phyloP scores from a whole-genome alignment of 1,140 invertebrate genomes.

The Batillaria attramentaria region DNA sequence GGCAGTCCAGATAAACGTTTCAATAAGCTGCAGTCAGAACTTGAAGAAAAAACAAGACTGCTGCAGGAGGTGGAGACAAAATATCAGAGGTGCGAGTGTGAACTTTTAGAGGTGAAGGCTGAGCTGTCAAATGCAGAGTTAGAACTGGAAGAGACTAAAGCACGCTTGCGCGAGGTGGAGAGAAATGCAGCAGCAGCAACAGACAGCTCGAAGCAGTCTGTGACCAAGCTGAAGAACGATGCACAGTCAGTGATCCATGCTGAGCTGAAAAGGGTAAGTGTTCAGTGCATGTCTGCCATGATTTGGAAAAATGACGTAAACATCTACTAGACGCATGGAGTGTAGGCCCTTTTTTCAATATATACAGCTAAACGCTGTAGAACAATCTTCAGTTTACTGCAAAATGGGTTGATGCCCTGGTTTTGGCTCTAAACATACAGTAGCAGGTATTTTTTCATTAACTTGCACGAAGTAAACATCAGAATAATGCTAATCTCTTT shows the following conservation, averaged over 20 bases:
- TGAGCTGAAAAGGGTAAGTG: conserved; percentile 23
- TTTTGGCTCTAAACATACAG: too few relatives aligned
- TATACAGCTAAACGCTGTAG: too few relatives aligned
- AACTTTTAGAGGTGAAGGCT: conserved; percentile 23
- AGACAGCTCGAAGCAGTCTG: not conserved
- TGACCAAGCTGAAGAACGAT: not conserved
- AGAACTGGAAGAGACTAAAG: conserved; percentile 22
- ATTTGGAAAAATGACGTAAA: too few relatives aligned
- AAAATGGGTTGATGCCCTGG: too few relatives aligned
- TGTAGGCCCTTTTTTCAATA: too few relatives aligned
- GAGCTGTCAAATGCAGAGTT: conserved; percentile 10
- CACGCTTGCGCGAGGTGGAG: not conserved
- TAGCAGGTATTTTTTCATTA: too few relatives aligned
- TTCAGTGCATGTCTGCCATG: too few relatives aligned
- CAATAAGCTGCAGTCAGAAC: not conserved
- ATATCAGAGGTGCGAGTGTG: conserved; percentile 16
- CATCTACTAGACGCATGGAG: too few relatives aligned
- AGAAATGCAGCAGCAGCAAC: too few relatives aligned
- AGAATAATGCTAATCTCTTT: not conserved
- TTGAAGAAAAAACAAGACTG: not conserved
- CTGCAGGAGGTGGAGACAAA: conserved; percentile 16
- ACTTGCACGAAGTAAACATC: too few relatives aligned
- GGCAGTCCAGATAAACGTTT: not conserved
- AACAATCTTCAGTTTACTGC: too few relatives aligned
- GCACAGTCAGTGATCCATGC: not conserved